Evolutionary conservation across 2,888 invertebrate species (phyloP).

Genomic region (Hoplodrina ambigua): DNA sequence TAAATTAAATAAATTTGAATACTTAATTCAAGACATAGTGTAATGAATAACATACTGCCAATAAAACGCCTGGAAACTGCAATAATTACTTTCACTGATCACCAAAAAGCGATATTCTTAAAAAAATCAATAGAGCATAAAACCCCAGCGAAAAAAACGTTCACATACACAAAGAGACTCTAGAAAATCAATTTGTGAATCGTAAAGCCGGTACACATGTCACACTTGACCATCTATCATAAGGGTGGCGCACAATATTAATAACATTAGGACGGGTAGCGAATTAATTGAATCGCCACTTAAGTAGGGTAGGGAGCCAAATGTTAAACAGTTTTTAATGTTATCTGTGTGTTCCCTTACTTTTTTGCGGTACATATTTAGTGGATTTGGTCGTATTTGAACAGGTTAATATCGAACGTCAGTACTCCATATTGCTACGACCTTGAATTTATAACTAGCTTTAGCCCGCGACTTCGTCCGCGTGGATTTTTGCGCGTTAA

Average conservation of each 20-base stretch:
- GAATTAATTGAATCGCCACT: conserved; percentile 81
- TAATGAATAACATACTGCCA: background rate
- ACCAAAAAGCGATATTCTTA: background rate
- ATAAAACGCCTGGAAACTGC: background rate
- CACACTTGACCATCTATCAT: conserved; percentile 82
- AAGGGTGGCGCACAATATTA: conserved; percentile 80
- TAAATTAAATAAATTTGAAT: too few species aligned
- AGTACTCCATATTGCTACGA: too few species aligned
- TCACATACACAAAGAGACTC: conserved; percentile 50
- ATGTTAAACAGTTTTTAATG: conserved; percentile 88
- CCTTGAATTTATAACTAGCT: too few species aligned
- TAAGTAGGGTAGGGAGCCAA: conserved; percentile 75
- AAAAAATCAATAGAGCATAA: conserved; percentile 37
- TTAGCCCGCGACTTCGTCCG: too few species aligned
- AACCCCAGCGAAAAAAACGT: conserved; percentile 38
- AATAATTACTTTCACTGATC: conserved; percentile 12
- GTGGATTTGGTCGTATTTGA: conserved; percentile 15
- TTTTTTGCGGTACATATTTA: conserved; percentile 45
- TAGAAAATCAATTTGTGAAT: conserved; percentile 80
- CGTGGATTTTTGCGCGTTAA: too few species aligned
- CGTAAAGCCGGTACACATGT: conserved; percentile 85
- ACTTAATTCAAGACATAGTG: background rate
- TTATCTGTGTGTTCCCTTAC: conserved; percentile 70
- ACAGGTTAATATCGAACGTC: too few species aligned
- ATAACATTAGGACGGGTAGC: conserved; percentile 81